Percentiles rank a stretch among this genome's conserved stretches.
These are phyloP conservation scores for Emydocephalus ijimae DNA, from an alignment of 2,113 vertebrate genomes.

Conservation along the genomic window DNA sequence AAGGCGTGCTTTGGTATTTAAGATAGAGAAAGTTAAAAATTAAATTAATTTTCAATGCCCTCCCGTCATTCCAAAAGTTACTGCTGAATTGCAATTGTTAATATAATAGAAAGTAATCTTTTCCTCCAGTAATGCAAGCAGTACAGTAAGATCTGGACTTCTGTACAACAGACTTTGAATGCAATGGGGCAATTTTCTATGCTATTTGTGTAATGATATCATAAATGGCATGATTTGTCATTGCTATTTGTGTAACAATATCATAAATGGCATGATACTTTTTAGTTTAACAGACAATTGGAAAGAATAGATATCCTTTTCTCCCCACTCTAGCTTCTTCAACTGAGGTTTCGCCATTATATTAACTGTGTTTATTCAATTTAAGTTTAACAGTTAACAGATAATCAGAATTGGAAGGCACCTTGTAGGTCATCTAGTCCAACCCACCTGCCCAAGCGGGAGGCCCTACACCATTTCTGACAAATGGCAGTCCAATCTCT, in stretches of 20 bases:
- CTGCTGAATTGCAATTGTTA: background rate
- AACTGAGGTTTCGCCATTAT: background rate
- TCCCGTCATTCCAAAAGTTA: background rate
- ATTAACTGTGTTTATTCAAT: background rate
- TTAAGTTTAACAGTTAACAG: background rate
- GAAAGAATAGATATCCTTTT: background rate
- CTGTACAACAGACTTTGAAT: background rate
- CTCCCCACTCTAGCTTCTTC: background rate
- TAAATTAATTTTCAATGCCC: background rate
- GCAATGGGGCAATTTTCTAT: background rate
- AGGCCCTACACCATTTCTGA: no score
- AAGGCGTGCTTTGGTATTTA: background rate
- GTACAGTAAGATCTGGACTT: background rate
- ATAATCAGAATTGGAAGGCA: no score
- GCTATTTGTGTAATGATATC: background rate
- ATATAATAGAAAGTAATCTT: background rate
- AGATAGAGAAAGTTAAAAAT: background rate
- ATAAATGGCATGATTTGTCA: background rate
- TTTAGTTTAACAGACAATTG: background rate
- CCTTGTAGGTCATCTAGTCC: no score
- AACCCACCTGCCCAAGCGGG: no score
- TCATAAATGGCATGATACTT: background rate
- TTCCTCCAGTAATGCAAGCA: background rate
- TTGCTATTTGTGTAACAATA: background rate
- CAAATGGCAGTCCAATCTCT: no score